Conservation (phyloP, 2,113 vertebrate genomes). For the Epinephelus fuscoguttatus region DNA sequence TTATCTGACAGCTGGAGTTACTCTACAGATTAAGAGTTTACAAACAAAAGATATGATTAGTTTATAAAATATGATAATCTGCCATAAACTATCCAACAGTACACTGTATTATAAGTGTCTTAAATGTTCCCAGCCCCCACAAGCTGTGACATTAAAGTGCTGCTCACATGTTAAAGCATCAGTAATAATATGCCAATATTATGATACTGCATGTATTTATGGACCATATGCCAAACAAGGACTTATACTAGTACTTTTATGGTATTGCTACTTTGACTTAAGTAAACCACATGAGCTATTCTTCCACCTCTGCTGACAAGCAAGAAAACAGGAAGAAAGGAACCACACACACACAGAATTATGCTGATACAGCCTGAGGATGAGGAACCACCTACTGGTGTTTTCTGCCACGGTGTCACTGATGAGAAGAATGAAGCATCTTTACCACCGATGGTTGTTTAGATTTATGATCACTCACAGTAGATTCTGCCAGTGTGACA, state of each 20-base stretch:
- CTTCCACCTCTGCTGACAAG: not conserved
- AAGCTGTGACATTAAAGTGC: not conserved
- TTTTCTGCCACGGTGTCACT: not conserved
- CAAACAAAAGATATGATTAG: not conserved
- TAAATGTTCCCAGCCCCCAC: no score
- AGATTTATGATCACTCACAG: not conserved
- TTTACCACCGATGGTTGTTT: not conserved
- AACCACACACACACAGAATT: not conserved
- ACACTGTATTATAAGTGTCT: not conserved
- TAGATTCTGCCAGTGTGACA: not conserved
- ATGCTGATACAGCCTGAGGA: not conserved
- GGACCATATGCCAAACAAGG: no score
- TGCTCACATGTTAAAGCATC: not conserved
- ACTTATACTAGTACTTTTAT: not conserved
- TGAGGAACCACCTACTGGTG: not conserved
- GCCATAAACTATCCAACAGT: not conserved
- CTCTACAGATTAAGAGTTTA: no score
- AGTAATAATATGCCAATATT: not conserved
- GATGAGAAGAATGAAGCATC: not conserved
- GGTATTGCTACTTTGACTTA: not conserved
- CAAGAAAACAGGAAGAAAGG: not conserved
- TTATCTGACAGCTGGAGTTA: no score
- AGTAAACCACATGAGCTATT: not conserved
- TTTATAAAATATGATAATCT: not conserved
- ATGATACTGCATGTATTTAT: no score